phyloP scores from a whole-genome alignment of 2,797 vertebrate genomes.

The Scleropages formosus region DNA sequence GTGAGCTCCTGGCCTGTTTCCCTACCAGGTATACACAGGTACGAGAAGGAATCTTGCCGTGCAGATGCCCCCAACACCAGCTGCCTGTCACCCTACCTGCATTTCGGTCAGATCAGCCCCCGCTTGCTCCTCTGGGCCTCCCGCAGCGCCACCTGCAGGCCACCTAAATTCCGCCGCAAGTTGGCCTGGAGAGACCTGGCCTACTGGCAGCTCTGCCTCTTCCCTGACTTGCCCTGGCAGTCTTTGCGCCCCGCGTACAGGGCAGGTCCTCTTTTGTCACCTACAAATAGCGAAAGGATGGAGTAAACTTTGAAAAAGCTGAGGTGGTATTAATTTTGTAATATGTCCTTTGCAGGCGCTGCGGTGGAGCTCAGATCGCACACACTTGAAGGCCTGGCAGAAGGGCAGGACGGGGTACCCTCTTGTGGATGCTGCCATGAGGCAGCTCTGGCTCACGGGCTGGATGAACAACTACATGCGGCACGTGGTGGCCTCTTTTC shows the following conservation, averaged over 20 bases:
- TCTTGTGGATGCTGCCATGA: constrained; percentile 70
- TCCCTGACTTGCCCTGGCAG: constrained; percentile 69
- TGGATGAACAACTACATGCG: constrained; percentile 76
- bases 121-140: constrained; percentile 64
- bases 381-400: neutral
- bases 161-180: constrained; percentile 69
- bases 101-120: constrained; percentile 69
- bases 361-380: no score
- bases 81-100: constrained; percentile 69
- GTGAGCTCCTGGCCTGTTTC: neutral
- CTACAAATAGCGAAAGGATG: neutral
- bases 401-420: constrained; percentile 60
- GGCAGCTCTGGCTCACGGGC: constrained; percentile 69
- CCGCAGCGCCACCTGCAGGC: constrained; percentile 57
- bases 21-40: constrained; percentile 52
- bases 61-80: constrained; percentile 68
- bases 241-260: constrained; percentile 73
- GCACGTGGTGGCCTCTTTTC: constrained; percentile 69
- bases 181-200: constrained; percentile 71
- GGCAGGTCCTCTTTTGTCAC: constrained; percentile 42
- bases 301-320: no score
- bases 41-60: constrained; percentile 67
- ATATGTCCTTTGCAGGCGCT: no score
- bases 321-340: no score
- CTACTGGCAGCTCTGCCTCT: constrained; percentile 68